These are phyloP conservation scores for Exaiptasia diaphana DNA, from an alignment of 64 coral and sea anemone species.

Conservation along the genomic window DNA sequence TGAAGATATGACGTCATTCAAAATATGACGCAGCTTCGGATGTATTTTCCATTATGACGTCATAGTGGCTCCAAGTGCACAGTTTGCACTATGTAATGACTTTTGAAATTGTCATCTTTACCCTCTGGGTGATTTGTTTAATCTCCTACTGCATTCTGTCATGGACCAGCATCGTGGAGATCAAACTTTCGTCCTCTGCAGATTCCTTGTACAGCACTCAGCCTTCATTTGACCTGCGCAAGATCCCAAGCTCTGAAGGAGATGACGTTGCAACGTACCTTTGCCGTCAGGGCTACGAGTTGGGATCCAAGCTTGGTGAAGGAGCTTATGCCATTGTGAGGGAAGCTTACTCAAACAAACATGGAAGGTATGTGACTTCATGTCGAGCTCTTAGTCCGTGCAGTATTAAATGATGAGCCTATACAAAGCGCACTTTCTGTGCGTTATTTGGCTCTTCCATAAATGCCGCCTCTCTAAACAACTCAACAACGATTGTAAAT, in stretches of 20 bases:
- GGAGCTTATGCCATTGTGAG: conserved; percentile 73
- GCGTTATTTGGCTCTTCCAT: too few species aligned
- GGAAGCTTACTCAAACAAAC: conserved; percentile 58
- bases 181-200: not conserved
- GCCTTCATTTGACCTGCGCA: conserved; percentile 1
- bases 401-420: too few species aligned
- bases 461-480: too few species aligned
- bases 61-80: too few species aligned
- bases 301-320: conserved; percentile 52
- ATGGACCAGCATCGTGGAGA: not conserved
- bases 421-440: too few species aligned
- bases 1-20: too few species aligned
- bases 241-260: not conserved
- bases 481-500: too few species aligned
- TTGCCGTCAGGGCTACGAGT: conserved; percentile 39
- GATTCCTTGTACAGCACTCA: not conserved
- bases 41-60: too few species aligned
- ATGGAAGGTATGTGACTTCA: conserved; percentile 12
- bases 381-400: too few species aligned
- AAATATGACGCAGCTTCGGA: too few species aligned
- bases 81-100: not conserved
- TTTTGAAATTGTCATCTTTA: not conserved
- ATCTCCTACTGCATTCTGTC: not conserved
- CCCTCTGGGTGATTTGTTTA: not conserved
- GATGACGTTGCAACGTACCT: conserved; percentile 12